A percentile compares a stretch with the other conserved stretches of the same genome.
Conservation (phyloP, 2,113 vertebrate species). For the Pardalotus punctatus region DNA sequence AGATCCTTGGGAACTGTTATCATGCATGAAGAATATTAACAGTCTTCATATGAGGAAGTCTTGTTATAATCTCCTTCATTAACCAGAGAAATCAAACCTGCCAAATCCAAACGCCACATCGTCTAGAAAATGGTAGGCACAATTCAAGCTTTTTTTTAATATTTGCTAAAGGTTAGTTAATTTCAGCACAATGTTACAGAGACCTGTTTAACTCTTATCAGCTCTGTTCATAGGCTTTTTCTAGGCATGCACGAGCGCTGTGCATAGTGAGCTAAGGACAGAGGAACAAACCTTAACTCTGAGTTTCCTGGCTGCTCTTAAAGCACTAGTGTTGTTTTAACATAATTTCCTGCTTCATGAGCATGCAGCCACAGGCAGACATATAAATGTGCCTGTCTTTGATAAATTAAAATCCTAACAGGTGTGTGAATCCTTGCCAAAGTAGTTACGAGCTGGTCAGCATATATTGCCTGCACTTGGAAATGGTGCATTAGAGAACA, state of each 20-base stretch:
- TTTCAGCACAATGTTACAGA: neutral
- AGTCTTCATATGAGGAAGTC: slow-evolving; percentile 29
- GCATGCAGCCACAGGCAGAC: slow-evolving; percentile 31
- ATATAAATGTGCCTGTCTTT: slow-evolving; percentile 67
- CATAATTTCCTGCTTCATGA: slow-evolving; percentile 54
- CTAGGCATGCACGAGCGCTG: neutral
- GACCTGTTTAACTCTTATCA: neutral
- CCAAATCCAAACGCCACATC: neutral
- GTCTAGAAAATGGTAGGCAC: neutral
- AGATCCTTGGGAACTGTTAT: slow-evolving; percentile 27
- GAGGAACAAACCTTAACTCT: neutral
- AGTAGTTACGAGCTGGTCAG: slow-evolving; percentile 47
- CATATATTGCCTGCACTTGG: slow-evolving; percentile 26
- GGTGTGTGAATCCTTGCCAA: slow-evolving; percentile 66
- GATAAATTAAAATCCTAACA: slow-evolving; percentile 70
- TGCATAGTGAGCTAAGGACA: slow-evolving; percentile 26
- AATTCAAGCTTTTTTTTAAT: neutral
- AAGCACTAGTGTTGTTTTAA: slow-evolving; percentile 41
- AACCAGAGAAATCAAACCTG: neutral
- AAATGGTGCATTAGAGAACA: slow-evolving; percentile 49
- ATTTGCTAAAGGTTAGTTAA: neutral
- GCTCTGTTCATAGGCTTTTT: neutral
- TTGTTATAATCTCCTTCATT: slow-evolving; percentile 6
- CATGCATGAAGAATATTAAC: slow-evolving; percentile 6
- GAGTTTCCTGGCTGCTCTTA: slow-evolving; percentile 33